Evolutionary conservation across 2,797 vertebrate species (phyloP).

Genomic region (Geotria australis): DNA sequence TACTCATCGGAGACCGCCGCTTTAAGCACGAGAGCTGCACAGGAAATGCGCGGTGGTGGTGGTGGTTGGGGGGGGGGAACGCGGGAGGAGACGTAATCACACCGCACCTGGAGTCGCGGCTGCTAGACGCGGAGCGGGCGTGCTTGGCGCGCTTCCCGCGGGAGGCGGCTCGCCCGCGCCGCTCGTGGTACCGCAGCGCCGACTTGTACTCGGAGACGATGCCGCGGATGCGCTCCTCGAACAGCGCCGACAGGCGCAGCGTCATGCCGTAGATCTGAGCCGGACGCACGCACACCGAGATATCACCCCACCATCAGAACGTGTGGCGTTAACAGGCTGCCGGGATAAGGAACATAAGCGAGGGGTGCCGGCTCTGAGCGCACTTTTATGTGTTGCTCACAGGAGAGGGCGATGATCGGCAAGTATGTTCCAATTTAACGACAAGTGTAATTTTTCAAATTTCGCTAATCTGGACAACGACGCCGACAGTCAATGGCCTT

Average conservation of each 20-base stretch:
- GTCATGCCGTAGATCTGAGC: slow-evolving; percentile 83
- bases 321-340: too few relatives aligned
- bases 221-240: slow-evolving; percentile 59
- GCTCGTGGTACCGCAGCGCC: slow-evolving; percentile 46
- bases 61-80: background rate
- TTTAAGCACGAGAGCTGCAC: too few relatives aligned
- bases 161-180: slow-evolving; percentile 4
- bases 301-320: background rate
- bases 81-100: background rate
- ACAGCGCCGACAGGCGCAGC: slow-evolving; percentile 67
- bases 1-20: too few relatives aligned
- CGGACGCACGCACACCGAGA: background rate
- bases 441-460: background rate
- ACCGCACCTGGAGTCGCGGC: background rate
- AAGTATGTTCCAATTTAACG: background rate
- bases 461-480: background rate
- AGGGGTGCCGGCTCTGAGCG: too few relatives aligned
- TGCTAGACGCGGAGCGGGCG: background rate
- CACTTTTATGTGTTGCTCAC: background rate
- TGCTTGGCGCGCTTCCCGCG: background rate
- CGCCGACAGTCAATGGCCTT: too few relatives aligned
- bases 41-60: too few relatives aligned
- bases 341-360: too few relatives aligned
- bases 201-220: slow-evolving; percentile 75
- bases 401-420: background rate